A percentile compares a stretch with the other conserved stretches of the same genome.
Conservation (phyloP, 1,140 invertebrate species). For the Bemisia tabaci region DNA sequence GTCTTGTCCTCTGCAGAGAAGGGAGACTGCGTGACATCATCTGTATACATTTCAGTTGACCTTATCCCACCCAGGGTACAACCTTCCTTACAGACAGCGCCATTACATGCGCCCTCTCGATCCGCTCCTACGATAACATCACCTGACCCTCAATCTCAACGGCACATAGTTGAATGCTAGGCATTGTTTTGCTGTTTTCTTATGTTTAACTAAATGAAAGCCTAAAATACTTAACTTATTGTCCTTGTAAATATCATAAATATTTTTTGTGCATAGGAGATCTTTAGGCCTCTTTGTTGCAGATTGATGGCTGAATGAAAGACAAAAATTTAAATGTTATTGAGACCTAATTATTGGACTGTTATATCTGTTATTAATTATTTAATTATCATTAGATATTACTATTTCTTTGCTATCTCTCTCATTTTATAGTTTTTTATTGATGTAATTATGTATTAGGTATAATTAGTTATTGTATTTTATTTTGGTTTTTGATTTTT, state of each 20-base stretch:
- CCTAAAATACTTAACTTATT: background rate
- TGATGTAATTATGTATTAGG: background rate
- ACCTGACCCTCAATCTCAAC: background rate
- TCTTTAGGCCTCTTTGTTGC: background rate
- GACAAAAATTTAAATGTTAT: background rate
- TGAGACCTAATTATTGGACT: background rate
- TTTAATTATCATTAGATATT: background rate
- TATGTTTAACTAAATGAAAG: background rate
- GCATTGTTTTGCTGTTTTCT: background rate
- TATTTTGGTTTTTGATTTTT: background rate
- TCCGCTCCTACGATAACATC: background rate
- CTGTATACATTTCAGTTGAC: background rate
- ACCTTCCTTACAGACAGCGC: too few relatives aligned
- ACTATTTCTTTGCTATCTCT: background rate
- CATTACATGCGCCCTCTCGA: background rate
- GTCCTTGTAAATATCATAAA: background rate
- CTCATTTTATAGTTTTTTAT: background rate
- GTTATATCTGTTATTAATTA: background rate
- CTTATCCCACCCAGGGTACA: background rate
- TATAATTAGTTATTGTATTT: background rate
- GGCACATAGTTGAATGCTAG: background rate
- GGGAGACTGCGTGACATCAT: background rate
- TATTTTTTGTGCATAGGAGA: background rate
- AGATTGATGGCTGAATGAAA: background rate
- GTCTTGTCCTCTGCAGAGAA: background rate